These are phyloP conservation scores for Melanostoma mellinum DNA, from an alignment of 2,888 invertebrate species.

Conservation along the genomic window DNA sequence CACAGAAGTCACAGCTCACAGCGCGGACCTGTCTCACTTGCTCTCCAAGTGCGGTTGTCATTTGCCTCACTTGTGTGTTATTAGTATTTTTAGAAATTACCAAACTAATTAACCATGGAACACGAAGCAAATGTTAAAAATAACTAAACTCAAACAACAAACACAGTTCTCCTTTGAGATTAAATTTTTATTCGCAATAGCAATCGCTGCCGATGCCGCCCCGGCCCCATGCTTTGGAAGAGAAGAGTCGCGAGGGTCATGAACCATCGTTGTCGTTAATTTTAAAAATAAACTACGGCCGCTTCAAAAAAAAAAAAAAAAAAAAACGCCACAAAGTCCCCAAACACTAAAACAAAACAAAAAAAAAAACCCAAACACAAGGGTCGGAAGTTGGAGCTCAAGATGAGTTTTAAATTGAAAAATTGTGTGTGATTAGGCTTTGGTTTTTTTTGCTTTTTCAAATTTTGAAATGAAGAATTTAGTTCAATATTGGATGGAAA, in stretches of 20 bases:
- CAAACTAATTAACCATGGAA: conserved; percentile 64
- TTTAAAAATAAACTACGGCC: conserved; percentile 60
- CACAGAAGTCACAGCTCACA: no score
- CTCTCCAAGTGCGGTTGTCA: conserved; percentile 51
- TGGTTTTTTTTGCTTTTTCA: conserved; percentile 3
- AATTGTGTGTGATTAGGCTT: conserved; percentile 47
- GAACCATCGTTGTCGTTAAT: conserved; percentile 59
- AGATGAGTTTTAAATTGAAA: conserved; percentile 35
- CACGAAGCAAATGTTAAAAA: conserved; percentile 31
- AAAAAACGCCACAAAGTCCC: conserved; percentile 8
- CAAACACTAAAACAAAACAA: conserved; percentile 1
- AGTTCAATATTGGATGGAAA: conserved; percentile 36
- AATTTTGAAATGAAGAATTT: conserved; percentile 18
- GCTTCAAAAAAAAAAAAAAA: not conserved
- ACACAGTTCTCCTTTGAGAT: conserved; percentile 41
- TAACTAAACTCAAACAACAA: conserved; percentile 29
- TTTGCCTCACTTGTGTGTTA: conserved; percentile 16
- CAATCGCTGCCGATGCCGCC: conserved; percentile 46
- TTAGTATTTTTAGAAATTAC: conserved; percentile 70
- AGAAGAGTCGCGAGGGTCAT: conserved; percentile 56
- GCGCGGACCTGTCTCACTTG: conserved; percentile 27
- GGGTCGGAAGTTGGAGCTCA: conserved; percentile 23
- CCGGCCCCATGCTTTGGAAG: conserved; percentile 2
- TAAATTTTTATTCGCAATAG: conserved; percentile 34
- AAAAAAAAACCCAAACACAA: not conserved